These are phyloP conservation scores for Leptestheria dahalacensis DNA, from an alignment of 1,140 invertebrate species.

Conservation along the genomic window DNA sequence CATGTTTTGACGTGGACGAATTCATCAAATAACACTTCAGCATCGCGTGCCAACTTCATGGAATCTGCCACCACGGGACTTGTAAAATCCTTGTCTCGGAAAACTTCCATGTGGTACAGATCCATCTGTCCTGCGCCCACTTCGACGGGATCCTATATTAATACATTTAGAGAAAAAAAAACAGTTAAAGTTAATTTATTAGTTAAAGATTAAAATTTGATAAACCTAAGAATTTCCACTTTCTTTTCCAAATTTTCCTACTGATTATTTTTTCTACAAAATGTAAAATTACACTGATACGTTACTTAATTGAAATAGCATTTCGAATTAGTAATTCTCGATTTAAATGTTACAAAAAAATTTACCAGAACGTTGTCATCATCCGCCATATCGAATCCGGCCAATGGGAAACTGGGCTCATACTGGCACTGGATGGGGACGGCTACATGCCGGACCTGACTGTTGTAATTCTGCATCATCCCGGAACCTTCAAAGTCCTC, in stretches of 20 bases:
- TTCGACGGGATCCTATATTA: constrained; percentile 9
- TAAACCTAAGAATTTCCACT: no score
- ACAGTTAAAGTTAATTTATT: background rate
- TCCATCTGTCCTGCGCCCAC: constrained; percentile 5
- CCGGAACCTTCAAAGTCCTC: constrained; percentile 23
- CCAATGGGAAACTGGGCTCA: constrained; percentile 14
- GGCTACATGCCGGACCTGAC: constrained; percentile 1
- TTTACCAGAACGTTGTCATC: constrained; percentile 18
- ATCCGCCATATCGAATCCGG: constrained; percentile 9
- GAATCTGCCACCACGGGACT: background rate
- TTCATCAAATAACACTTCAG: constrained; percentile 20
- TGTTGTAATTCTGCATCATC: constrained; percentile 2
- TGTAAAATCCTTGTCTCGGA: constrained; percentile 17
- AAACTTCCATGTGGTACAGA: constrained; percentile 22
- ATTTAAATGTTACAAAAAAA: no score
- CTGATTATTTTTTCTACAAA: no score
- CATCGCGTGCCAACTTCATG: background rate
- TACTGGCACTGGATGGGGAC: constrained; percentile 20
- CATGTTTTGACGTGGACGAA: constrained; percentile 20
- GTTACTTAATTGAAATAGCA: no score
- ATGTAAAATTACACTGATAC: no score
- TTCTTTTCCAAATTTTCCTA: no score
- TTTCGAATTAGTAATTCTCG: no score
- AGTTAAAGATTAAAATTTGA: no score
- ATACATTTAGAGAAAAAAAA: background rate